Percentiles rank a stretch among this genome's conserved stretches.
phyloP scores from a whole-genome alignment of 2,888 invertebrate genomes.

The Leucoma salicis region DNA sequence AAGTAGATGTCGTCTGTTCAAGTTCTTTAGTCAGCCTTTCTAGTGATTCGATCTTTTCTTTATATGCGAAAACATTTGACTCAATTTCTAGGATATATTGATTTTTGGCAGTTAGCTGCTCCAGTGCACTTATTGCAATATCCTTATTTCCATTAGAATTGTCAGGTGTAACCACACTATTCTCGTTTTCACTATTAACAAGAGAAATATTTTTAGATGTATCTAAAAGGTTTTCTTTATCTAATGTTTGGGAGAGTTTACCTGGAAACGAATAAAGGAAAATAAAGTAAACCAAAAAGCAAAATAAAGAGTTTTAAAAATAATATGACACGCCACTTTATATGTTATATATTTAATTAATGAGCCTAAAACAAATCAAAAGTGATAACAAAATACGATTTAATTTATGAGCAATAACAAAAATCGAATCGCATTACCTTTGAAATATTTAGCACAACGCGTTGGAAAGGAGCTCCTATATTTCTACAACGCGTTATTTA shows the following conservation, averaged over 20 bases:
- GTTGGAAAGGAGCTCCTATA: no score
- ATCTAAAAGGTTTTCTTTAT: slow-evolving; percentile 55
- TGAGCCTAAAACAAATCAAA: no score
- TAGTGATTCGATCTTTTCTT: slow-evolving; percentile 47
- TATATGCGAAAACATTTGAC: slow-evolving; percentile 44
- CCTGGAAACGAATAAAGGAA: slow-evolving; percentile 31
- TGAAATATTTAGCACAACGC: no score
- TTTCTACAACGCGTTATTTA: no score
- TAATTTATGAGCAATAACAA: no score
- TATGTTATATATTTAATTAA: no score
- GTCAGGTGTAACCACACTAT: slow-evolving; percentile 40
- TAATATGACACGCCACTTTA: no score
- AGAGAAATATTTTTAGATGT: slow-evolving; percentile 61
- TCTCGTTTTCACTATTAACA: slow-evolving; percentile 60
- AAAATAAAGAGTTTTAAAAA: neutral
- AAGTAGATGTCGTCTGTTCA: slow-evolving; percentile 39
- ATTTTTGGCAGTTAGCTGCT: slow-evolving; percentile 48
- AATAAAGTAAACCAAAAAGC: neutral
- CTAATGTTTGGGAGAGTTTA: slow-evolving; percentile 36
- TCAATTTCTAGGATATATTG: slow-evolving; percentile 52
- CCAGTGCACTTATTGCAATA: slow-evolving; percentile 42
- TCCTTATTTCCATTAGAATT: slow-evolving; percentile 36
- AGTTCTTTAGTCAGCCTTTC: slow-evolving; percentile 53
- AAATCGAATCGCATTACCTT: no score
- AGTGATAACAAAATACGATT: no score